Base-by-base conservation (phyloP, 2,113 vertebrate species). In the Sakesphorus luctuosus region DNA sequence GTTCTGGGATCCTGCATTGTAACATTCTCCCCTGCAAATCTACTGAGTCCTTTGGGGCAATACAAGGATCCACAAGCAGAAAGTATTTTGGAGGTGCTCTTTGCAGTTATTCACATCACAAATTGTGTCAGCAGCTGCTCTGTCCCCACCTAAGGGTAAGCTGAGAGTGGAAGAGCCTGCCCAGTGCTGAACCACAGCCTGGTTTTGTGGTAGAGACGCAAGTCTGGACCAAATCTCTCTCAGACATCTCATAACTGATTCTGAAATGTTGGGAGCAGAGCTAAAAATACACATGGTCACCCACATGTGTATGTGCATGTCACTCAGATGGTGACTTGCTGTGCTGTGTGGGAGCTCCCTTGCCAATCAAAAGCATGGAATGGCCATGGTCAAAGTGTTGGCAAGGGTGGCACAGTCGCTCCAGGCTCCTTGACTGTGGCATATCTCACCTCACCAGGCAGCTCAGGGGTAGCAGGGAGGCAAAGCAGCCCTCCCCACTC, bases 221-320 rank as follows among this genome's bases (percentile, higher is more conserved):
- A 74, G 15, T 33, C 68, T 90, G 65, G 72, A 81, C 56, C 47
- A 55, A 90, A 84, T n/a, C 53, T 35, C 43, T 74, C 28, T 44
- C 29, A 74, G 26, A 29, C 33, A 52, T n/a, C 59, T 68, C 38
- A 7, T 49, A 76, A 58, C 49, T 75, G 3, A 4, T 35, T 59
- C 62, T 25, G 26, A 82, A 79, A 31, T 11, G 21, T 7, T 85
- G 49, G 67, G 66, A 72, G 71, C 40, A 58, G n/a, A 68, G 14
- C 52, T 73, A 33, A 68, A 81, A 94, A 33, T 46, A 71, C 65
- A 17, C 18, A 7, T 1, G 3, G 65, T 13, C 40, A 36, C 28
- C 4, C 28, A 8, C 2, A 1, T 1, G 4, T 9, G 25, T 8
- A 9, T 10, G 13, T 18, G 17, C 2, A 0, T 26, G 17, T 79